Evolutionary conservation across 2,888 invertebrate species (phyloP).

Genomic region (Stictocephala bisonia): DNA sequence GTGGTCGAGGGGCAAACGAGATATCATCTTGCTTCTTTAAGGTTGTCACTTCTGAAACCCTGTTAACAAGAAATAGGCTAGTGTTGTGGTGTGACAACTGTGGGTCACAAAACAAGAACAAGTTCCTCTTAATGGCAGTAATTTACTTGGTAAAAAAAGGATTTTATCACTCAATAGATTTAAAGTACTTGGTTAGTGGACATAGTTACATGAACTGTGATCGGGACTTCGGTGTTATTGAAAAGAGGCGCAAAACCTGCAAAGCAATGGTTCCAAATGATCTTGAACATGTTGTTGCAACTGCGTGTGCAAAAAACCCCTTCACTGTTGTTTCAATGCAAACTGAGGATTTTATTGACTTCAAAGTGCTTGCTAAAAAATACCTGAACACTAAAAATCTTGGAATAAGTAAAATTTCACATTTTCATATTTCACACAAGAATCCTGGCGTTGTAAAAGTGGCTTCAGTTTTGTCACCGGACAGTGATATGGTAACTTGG

Average conservation of each 20-base stretch:
- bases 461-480: slow-evolving; percentile 33
- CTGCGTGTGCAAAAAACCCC: slow-evolving; percentile 37
- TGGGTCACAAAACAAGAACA: slow-evolving; percentile 58
- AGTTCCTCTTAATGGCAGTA: slow-evolving; percentile 61
- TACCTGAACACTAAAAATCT: slow-evolving; percentile 44
- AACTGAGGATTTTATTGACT: slow-evolving; percentile 43
- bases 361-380: slow-evolving; percentile 41
- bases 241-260: slow-evolving; percentile 48
- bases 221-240: slow-evolving; percentile 49
- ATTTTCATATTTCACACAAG: slow-evolving; percentile 40
- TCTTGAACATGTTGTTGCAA: slow-evolving; percentile 38
- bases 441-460: slow-evolving; percentile 40
- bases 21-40: slow-evolving; percentile 53
- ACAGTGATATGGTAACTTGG: slow-evolving; percentile 30
- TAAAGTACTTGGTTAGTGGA: slow-evolving; percentile 50
- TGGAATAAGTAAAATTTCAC: slow-evolving; percentile 28
- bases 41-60: slow-evolving; percentile 30
- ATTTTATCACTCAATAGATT: slow-evolving; percentile 46
- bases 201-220: slow-evolving; percentile 52
- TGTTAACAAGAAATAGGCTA: slow-evolving; percentile 43
- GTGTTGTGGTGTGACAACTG: slow-evolving; percentile 54
- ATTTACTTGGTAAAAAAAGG: slow-evolving; percentile 51
- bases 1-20: slow-evolving; percentile 56
- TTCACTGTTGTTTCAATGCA: slow-evolving; percentile 40
- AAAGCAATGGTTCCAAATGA: slow-evolving; percentile 45